Evolutionary conservation across 2,888 invertebrate species (phyloP).

Genomic region (Eurois occulta): DNA sequence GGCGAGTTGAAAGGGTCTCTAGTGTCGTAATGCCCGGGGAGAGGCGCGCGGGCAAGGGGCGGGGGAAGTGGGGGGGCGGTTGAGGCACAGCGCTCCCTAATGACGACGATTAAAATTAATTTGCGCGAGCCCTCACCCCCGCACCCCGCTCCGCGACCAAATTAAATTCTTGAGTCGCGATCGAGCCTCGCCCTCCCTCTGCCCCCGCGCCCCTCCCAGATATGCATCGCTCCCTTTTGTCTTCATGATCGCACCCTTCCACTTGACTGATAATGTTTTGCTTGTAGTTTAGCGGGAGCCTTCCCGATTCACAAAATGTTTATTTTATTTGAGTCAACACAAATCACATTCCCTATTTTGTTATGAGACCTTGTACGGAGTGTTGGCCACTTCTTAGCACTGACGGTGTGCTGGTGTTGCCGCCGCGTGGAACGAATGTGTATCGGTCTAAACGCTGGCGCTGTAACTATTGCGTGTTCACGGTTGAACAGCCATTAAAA

Average conservation of each 20-base stretch:
- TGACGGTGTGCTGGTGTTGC: too few species aligned
- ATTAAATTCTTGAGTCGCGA: constrained; percentile 85
- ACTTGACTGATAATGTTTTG: constrained; percentile 77
- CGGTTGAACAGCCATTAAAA: too few species aligned
- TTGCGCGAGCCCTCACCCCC: constrained; percentile 75
- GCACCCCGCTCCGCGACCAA: constrained; percentile 67
- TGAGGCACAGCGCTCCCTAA: constrained; percentile 72
- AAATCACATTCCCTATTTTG: not conserved
- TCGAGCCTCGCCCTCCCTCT: constrained; percentile 50
- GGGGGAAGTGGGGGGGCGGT: constrained; percentile 17
- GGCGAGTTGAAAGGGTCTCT: constrained; percentile 71
- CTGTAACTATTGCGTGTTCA: too few species aligned
- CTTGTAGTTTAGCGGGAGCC: constrained; percentile 56
- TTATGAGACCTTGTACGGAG: too few species aligned
- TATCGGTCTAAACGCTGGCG: too few species aligned
- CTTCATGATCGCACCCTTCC: constrained; percentile 69
- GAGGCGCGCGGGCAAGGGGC: constrained; percentile 2
- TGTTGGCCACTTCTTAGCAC: too few species aligned
- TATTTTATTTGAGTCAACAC: constrained; percentile 36
- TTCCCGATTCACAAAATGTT: constrained; percentile 48
- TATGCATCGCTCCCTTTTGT: constrained; percentile 68
- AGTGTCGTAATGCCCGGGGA: constrained; percentile 47
- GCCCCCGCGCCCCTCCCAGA: constrained; percentile 33
- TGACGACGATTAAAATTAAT: constrained; percentile 89
- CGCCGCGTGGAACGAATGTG: too few species aligned